Conservation (phyloP, 2,888 invertebrate genomes). For the Neelides folsomi region DNA sequence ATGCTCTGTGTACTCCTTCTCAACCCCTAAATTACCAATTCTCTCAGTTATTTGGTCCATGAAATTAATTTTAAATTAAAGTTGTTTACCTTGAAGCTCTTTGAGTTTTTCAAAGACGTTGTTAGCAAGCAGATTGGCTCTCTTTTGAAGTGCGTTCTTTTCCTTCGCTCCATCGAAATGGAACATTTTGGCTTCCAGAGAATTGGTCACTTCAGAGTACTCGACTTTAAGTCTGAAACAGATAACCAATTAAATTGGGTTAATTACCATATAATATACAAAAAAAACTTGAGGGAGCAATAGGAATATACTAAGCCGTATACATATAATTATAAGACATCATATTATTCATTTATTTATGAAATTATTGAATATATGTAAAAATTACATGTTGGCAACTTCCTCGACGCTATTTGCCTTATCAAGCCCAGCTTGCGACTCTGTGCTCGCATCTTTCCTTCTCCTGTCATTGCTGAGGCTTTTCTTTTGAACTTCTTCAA, state of each 20-base stretch:
- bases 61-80: too few relatives aligned
- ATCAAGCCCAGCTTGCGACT: conserved; percentile 57
- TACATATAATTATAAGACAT: too few relatives aligned
- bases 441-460: conserved; percentile 64
- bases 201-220: conserved; percentile 57
- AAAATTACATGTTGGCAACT: conserved; percentile 42
- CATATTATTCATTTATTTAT: too few relatives aligned
- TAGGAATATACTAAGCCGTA: too few relatives aligned
- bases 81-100: conserved; percentile 48
- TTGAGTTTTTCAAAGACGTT: conserved; percentile 60
- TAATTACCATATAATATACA: too few relatives aligned
- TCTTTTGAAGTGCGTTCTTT: conserved; percentile 58
- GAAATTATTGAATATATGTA: too few relatives aligned
- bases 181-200: conserved; percentile 56
- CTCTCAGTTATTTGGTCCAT: too few relatives aligned
- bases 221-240: conserved; percentile 45
- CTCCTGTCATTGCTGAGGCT: conserved; percentile 69
- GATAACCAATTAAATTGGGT: neutral
- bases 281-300: too few relatives aligned
- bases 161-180: conserved; percentile 65
- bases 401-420: conserved; percentile 57
- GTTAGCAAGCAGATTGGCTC: conserved; percentile 69
- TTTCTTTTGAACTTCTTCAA: conserved; percentile 63
- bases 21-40: conserved; percentile 49
- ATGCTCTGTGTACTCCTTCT: conserved; percentile 53